Evolutionary conservation across 2,888 invertebrate species (phyloP).

Genomic region (Mimas tiliae): DNA sequence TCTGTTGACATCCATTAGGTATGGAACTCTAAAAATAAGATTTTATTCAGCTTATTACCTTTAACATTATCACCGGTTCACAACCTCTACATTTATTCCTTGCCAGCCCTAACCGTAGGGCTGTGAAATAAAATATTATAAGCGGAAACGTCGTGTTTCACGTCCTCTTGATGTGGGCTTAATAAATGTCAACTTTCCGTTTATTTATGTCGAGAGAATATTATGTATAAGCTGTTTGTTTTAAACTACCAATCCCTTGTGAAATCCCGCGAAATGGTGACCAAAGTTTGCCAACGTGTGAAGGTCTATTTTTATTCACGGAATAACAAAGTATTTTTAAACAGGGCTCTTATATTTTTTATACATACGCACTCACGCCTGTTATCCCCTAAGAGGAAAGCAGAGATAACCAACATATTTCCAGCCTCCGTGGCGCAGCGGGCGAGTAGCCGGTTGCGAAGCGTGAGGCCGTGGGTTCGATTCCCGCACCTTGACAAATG

Average conservation of each 20-base stretch:
- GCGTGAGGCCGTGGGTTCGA: too few relatives aligned
- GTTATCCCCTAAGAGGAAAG: too few relatives aligned
- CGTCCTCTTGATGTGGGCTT: conserved; percentile 14
- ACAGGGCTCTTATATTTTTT: too few relatives aligned
- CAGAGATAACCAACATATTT: too few relatives aligned
- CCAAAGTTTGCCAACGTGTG: neutral
- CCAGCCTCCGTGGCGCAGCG: too few relatives aligned
- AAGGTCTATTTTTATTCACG: conserved; percentile 7
- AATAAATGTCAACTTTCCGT: conserved; percentile 24
- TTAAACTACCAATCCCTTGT: conserved; percentile 4
- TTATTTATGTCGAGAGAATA: conserved; percentile 13
- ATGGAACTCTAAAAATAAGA: too few relatives aligned
- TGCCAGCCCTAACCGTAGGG: conserved; percentile 5
- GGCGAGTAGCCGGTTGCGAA: too few relatives aligned
- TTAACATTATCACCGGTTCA: neutral
- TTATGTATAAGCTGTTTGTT: conserved; percentile 12
- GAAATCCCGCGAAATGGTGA: conserved; percentile 4
- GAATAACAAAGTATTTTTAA: neutral
- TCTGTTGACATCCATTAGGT: too few relatives aligned
- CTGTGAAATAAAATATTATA: conserved; percentile 15
- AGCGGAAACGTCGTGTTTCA: conserved; percentile 14
- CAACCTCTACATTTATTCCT: neutral
- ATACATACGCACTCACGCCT: too few relatives aligned
- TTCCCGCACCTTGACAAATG: too few relatives aligned
- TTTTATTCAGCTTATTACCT: too few relatives aligned